Conservation (phyloP, 2,888 invertebrate genomes). For the Campopleginae sp. region DNA sequence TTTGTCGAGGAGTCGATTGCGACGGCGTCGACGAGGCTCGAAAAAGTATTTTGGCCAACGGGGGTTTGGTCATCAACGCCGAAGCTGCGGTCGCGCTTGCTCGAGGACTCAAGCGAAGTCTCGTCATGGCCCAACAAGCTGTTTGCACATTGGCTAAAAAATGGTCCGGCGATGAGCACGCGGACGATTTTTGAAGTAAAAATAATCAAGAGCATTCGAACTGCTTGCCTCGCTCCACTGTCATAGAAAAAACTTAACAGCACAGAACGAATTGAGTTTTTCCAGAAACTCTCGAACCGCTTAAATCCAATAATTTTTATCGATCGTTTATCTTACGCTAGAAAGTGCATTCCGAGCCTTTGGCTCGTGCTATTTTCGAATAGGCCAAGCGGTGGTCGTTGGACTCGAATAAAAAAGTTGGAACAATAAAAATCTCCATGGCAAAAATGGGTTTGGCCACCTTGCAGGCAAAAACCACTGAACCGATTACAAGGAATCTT, state of each 20-base stretch:
- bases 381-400: too few species aligned
- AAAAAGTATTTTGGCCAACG: conserved; percentile 88
- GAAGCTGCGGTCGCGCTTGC: conserved; percentile 92
- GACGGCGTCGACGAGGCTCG: conserved; percentile 91
- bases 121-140: conserved; percentile 93
- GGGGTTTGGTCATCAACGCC: conserved; percentile 91
- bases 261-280: neutral
- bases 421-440: too few species aligned
- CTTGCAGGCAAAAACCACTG: too few species aligned
- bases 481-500: too few species aligned
- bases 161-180: conserved; percentile 47
- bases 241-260: neutral
- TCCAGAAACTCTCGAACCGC: neutral
- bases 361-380: too few species aligned
- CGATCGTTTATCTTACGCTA: neutral
- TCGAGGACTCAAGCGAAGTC: conserved; percentile 91
- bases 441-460: too few species aligned
- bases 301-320: neutral
- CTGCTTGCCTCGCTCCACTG: neutral
- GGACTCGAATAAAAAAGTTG: too few species aligned
- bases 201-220: neutral
- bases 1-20: conserved; percentile 93
- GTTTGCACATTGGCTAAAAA: conserved; percentile 83
- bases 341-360: too few species aligned
- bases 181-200: conserved; percentile 23